Percentiles rank a stretch among this genome's conserved stretches.
Conservation (phyloP, 2,113 vertebrate genomes). For the Rhegmatorhina hoffmannsi region DNA sequence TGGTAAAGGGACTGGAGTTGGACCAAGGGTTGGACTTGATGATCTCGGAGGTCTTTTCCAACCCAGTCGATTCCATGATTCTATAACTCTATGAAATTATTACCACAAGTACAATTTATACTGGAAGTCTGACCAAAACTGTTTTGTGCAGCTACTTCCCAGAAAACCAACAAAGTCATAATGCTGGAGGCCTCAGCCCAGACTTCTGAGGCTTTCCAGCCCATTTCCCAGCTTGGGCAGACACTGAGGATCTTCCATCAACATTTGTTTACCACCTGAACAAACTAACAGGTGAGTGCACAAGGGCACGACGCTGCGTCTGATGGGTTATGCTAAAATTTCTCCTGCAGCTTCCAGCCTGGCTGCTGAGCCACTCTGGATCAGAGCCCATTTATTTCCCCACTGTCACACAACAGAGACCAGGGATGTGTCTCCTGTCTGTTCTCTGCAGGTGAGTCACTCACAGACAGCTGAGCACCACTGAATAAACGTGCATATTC, state of each 20-base stretch:
- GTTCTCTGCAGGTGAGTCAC: background rate
- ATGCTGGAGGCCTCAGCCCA: background rate
- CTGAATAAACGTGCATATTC: fast-evolving
- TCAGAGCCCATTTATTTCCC: background rate
- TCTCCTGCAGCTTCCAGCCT: background rate
- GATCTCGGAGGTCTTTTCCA: too few relatives aligned
- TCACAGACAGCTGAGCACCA: background rate
- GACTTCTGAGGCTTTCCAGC: background rate
- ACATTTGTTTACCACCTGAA: background rate
- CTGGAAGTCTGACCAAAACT: background rate
- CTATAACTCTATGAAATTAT: background rate
- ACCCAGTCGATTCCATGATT: too few relatives aligned
- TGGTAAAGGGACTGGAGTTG: too few relatives aligned
- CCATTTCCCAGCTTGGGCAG: background rate
- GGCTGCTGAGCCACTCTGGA: background rate
- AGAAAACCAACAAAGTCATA: background rate
- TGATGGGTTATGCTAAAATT: background rate
- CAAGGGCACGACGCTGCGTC: background rate
- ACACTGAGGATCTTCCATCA: background rate
- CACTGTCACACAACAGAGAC: background rate
- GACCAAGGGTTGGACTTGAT: too few relatives aligned
- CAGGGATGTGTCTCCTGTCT: background rate
- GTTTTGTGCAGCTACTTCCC: background rate
- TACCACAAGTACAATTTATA: background rate
- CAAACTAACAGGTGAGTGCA: background rate